Conservation (phyloP, 2,888 invertebrate genomes). For the Magallana nippona region DNA sequence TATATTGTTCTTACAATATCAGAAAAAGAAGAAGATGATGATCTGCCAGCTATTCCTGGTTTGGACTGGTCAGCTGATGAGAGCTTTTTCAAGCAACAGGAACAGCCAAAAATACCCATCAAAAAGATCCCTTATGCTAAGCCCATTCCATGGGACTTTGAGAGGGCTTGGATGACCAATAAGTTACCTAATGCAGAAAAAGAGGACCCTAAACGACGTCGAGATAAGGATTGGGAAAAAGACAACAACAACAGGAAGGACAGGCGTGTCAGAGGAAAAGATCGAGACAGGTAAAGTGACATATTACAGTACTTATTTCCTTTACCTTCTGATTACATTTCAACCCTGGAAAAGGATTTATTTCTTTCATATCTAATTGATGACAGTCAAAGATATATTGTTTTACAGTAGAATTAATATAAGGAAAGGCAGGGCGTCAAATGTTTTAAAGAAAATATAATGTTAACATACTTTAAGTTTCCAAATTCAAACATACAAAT, state of each 20-base stretch:
- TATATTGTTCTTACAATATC: background rate
- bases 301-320: too few relatives aligned
- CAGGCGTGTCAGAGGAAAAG: slow-evolving; percentile 46
- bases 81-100: slow-evolving; percentile 61
- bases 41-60: slow-evolving; percentile 74
- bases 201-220: slow-evolving; percentile 39
- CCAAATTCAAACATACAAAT: too few relatives aligned
- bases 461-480: too few relatives aligned
- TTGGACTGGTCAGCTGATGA: slow-evolving; percentile 73
- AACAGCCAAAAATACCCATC: slow-evolving; percentile 54
- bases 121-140: slow-evolving; percentile 93
- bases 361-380: too few relatives aligned
- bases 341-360: background rate
- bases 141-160: slow-evolving; percentile 97
- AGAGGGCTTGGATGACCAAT: slow-evolving; percentile 93
- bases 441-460: too few relatives aligned
- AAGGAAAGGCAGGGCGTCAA: too few relatives aligned
- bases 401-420: too few relatives aligned
- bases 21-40: slow-evolving; percentile 58
- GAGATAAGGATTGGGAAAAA: slow-evolving; percentile 35
- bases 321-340: background rate
- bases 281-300: slow-evolving; percentile 39
- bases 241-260: slow-evolving; percentile 41
- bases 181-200: slow-evolving; percentile 60
- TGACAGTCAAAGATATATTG: too few relatives aligned